phyloP scores from a whole-genome alignment of 1,140 invertebrate genomes.

The Eueides isabella region DNA sequence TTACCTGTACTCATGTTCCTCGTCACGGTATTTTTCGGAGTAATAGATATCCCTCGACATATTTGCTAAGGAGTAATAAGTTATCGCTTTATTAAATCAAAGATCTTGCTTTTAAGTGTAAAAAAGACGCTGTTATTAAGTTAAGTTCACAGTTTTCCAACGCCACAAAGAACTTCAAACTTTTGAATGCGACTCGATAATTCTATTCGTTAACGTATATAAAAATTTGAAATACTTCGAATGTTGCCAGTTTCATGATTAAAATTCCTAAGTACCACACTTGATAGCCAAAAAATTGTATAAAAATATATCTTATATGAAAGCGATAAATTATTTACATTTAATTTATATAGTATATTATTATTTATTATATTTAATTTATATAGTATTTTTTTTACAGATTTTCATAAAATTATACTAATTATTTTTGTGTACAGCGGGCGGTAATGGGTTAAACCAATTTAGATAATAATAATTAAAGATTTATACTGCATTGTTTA shows the following conservation, averaged over 20 bases:
- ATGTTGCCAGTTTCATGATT: background rate
- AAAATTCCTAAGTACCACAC: background rate
- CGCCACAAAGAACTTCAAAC: slow-evolving; percentile 20
- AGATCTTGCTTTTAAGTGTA: background rate
- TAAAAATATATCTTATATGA: no score
- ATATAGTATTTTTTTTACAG: no score
- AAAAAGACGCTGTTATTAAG: background rate
- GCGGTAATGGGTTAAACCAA: no score
- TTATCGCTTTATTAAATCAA: background rate
- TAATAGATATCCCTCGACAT: slow-evolving; percentile 90
- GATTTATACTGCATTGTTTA: no score
- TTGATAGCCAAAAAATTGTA: background rate
- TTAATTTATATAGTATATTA: no score
- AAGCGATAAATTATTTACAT: no score
- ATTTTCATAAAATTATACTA: no score
- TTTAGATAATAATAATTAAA: no score
- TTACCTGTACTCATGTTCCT: slow-evolving; percentile 93
- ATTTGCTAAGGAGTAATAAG: slow-evolving; percentile 15
- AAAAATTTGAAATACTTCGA: slow-evolving; percentile 55
- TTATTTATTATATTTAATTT: no score
- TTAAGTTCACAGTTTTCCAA: slow-evolving; percentile 14
- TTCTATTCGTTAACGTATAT: slow-evolving; percentile 57
- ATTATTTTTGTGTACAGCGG: no score
- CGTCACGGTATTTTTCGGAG: slow-evolving; percentile 95
- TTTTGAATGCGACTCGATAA: slow-evolving; percentile 26